Evolutionary conservation across 1,140 invertebrate genomes (phyloP), one percentile per base, ranked within the genome.

Genomic region (Caenorhabditis brenneri): DNA sequence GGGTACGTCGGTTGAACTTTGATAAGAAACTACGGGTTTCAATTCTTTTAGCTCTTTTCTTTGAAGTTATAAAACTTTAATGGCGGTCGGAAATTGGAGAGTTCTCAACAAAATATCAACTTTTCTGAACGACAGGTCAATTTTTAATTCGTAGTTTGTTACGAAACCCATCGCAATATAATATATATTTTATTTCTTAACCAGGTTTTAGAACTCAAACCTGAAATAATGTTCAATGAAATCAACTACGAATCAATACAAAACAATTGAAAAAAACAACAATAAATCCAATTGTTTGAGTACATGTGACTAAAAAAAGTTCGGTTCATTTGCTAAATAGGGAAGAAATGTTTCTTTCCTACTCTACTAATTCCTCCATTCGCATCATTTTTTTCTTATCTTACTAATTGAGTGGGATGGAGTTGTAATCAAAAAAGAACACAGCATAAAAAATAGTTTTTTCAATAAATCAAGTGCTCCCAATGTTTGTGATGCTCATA

Each of bases 371-470:
- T 55, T 55, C 53, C 31, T 12, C n/a, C 24, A 31, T 31, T 36
- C 33, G 31, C 58, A 65, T 65, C 29, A 65, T 65, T 36, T n/a
- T 65, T 1, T 36, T 65, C 58, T 65, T 65, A 65, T 65, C 29
- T 19, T 36, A 5, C 10, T 7, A 36, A 65, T 36, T 65, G 31
- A 65, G 31, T 65, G 58, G 33, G 2, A 65, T 29, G 22, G 27
- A 58, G 27, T 58, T 19, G n/a, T 19, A 36, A 19, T 36, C 58
- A 65, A 65, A 16, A 65, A 65, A 36, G 22, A 65, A 31, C 33
- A 65, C 58, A 65, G n/a, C 31, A 65, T 5, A 65, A 24, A 55
- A 55, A 27, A 55, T 10, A 27, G 19, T 27, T 2, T 7, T 55
- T 55, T n/a, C 24, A 55, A 55, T 10, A 55, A 55, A 55, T 55